phyloP scores from a whole-genome alignment of 1,140 invertebrate species.

The Yoshiicerus persimilis region DNA sequence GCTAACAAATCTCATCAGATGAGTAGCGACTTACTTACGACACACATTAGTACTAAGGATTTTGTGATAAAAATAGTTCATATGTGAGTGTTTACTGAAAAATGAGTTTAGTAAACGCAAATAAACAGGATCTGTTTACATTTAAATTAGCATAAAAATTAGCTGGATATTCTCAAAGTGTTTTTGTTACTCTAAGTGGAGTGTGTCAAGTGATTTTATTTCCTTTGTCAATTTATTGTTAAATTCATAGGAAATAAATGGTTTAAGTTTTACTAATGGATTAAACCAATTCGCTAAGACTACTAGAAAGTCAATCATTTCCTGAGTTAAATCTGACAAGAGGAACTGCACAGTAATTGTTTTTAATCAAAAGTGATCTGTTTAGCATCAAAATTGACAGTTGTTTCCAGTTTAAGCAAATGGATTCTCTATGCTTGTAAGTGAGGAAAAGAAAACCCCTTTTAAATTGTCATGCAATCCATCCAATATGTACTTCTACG shows the following conservation, averaged over 20 bases:
- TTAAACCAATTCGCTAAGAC: background rate
- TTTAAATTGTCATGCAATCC: background rate
- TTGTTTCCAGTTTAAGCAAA: background rate
- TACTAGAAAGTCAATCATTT: background rate
- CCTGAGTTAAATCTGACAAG: background rate
- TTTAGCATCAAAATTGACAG: background rate
- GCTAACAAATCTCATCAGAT: slow-evolving; percentile 6
- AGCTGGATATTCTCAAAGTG: background rate
- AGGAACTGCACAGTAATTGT: background rate
- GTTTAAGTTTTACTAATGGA: background rate
- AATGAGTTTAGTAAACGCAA: background rate
- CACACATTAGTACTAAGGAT: background rate
- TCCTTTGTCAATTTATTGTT: background rate
- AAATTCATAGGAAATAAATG: background rate
- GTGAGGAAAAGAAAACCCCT: background rate
- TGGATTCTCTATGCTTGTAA: background rate
- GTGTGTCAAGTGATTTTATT: background rate
- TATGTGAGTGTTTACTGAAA: background rate
- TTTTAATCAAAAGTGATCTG: background rate
- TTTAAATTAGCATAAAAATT: background rate
- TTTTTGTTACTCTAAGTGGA: background rate
- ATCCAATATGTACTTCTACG: background rate
- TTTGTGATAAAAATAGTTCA: background rate
- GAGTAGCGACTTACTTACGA: background rate
- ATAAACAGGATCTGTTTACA: background rate